phyloP scores from a whole-genome alignment of 1,140 invertebrate species.

The Drosophila chauvacae region DNA sequence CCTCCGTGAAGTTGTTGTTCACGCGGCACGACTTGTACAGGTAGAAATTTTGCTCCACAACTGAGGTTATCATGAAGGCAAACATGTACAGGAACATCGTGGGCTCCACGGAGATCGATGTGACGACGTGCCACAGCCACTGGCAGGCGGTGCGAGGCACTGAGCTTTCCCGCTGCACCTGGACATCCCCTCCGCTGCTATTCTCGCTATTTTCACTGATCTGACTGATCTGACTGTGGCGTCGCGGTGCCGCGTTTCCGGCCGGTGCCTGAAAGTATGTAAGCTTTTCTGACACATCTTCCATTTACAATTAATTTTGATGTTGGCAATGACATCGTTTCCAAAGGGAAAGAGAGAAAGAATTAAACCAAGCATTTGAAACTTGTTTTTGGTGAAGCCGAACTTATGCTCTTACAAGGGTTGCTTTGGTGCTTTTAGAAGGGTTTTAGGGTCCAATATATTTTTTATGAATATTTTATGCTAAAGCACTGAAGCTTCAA shows the following conservation, averaged over 20 bases:
- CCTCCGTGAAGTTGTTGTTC: constrained; percentile 88
- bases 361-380: neutral
- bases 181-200: constrained; percentile 1
- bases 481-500: neutral
- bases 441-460: no score
- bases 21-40: constrained; percentile 89
- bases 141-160: constrained; percentile 13
- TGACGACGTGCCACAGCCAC: constrained; percentile 28
- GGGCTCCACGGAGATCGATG: constrained; percentile 88
- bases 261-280: constrained; percentile 60
- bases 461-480: no score
- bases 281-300: constrained; percentile 13
- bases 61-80: constrained; percentile 91
- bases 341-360: neutral
- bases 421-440: neutral
- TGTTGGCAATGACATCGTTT: constrained; percentile 21
- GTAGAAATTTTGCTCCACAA: constrained; percentile 91
- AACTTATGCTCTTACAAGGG: constrained; percentile 4
- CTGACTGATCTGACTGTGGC: constrained; percentile 32
- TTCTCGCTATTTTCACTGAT: constrained; percentile 28
- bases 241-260: constrained; percentile 34
- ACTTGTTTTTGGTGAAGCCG: neutral
- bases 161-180: neutral
- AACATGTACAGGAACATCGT: constrained; percentile 92
- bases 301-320: neutral